Conservation (phyloP, 2,888 invertebrate genomes). For the Mythimna impura region DNA sequence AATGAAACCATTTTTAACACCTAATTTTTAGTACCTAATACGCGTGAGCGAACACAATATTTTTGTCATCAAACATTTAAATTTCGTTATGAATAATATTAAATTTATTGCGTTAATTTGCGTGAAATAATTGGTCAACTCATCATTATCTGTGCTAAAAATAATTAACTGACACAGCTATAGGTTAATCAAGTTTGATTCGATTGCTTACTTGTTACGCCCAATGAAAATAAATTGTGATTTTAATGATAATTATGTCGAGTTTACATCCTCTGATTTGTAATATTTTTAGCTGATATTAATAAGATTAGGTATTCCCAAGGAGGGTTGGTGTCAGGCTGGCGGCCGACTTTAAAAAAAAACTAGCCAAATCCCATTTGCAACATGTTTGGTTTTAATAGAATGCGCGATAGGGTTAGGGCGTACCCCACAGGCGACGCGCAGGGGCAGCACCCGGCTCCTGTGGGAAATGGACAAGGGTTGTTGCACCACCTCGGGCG, state of each 20-base stretch:
- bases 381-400: too few species aligned
- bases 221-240: constrained; percentile 13
- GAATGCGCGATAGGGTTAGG: too few species aligned
- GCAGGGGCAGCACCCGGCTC: too few species aligned
- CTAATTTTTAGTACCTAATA: background rate
- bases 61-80: background rate
- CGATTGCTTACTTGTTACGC: constrained; percentile 20
- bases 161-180: constrained; percentile 33
- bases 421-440: too few species aligned
- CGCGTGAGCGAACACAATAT: background rate
- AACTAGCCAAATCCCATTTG: too few species aligned
- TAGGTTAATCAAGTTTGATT: constrained; percentile 36
- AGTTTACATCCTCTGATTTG: background rate
- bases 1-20: background rate
- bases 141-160: constrained; percentile 33
- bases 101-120: constrained; percentile 27
- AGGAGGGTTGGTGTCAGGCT: too few species aligned
- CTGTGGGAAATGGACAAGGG: too few species aligned
- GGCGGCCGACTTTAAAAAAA: too few species aligned
- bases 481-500: too few species aligned
- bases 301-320: too few species aligned
- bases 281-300: background rate
- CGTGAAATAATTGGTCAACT: constrained; percentile 26
- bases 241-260: constrained; percentile 3
- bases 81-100: constrained; percentile 11